Conservation (phyloP, 2,888 invertebrate genomes). For the Zygogramma bicolorata region DNA sequence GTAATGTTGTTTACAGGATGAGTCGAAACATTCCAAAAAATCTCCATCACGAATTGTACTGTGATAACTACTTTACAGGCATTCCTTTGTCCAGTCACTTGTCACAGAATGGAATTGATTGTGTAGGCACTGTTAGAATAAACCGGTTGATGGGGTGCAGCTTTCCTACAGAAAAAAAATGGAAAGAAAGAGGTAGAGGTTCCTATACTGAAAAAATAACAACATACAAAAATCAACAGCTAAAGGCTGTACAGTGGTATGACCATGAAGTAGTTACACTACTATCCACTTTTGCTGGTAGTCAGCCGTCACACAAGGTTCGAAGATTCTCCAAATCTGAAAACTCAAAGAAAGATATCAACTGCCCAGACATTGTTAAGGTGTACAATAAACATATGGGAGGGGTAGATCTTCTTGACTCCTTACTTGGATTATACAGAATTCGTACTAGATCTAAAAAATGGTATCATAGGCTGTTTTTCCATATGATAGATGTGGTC, state of each 20-base stretch:
- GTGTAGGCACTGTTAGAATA: background rate
- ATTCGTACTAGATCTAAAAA: background rate
- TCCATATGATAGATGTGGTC: background rate
- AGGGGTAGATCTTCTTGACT: background rate
- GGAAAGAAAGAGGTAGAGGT: constrained; percentile 16
- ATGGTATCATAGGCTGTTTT: background rate
- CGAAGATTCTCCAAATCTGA: background rate
- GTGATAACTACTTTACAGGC: constrained; percentile 50
- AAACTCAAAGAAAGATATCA: background rate
- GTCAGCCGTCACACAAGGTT: background rate
- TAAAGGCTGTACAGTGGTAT: background rate
- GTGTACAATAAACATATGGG: background rate
- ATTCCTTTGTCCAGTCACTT: constrained; percentile 32
- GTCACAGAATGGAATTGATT: background rate
- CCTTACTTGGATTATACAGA: background rate
- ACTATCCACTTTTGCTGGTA: background rate
- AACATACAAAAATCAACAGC: background rate
- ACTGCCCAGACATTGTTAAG: background rate
- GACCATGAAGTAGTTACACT: background rate
- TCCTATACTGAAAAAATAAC: background rate
- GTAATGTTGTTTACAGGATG: constrained; percentile 50
- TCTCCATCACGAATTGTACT: constrained; percentile 46
- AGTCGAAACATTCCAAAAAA: constrained; percentile 43
- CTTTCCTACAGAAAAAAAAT: constrained; percentile 12
- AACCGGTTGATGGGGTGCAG: background rate